Evolutionary conservation across 2,888 invertebrate species (phyloP), one percentile per base, ranked within the genome.

Genomic region (Drosophila anomalata): DNA sequence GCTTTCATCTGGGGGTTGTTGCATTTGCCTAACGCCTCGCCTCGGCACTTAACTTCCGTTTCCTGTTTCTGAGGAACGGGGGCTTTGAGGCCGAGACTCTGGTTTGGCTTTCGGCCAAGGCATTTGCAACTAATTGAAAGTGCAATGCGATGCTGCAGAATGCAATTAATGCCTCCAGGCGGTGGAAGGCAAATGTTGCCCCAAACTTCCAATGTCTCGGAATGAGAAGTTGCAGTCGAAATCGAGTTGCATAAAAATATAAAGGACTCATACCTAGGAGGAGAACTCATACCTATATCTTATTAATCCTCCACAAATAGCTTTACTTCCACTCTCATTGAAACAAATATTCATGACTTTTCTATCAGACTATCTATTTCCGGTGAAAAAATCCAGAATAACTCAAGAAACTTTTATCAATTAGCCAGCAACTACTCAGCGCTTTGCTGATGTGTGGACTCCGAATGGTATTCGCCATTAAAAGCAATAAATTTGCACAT

Each of bases 151-250:
- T 81, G 87, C 88, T 81, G 76, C 78, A 83, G 84, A 90, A 90
- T 90, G 90, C 90, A 90, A 90, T 90, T 90, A 90, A 89, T 90
- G 90, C 87, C 88, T 86, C 55, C 73, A 79, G 89, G 76, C 85
- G 72, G 73, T 75, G 73, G 58, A 50, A 50, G 58, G 50, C n/a
- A 39, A 17, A 12, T 11, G 3, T 29, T 2, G 33, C 65, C 29
- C 12, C 6, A 12, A n/a, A 42, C 29, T 17, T 48, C 22, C 17
- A 0, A 17, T 8, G 62, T 33, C 41, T 62, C 8, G 17, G 11
- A 24, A n/a, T 20, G 41, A 41, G 47, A 48, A 48, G 8, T 41
- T 47, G 61, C 11, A 61, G 29, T 62, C 41, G 41, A 48, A 48
- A 39, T 50, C 57, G 26, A 39, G 20, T 31, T 24, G 24, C 31